Evolutionary conservation across 2,113 vertebrate genomes (phyloP).

Genomic region (Picathartes gymnocephalus): DNA sequence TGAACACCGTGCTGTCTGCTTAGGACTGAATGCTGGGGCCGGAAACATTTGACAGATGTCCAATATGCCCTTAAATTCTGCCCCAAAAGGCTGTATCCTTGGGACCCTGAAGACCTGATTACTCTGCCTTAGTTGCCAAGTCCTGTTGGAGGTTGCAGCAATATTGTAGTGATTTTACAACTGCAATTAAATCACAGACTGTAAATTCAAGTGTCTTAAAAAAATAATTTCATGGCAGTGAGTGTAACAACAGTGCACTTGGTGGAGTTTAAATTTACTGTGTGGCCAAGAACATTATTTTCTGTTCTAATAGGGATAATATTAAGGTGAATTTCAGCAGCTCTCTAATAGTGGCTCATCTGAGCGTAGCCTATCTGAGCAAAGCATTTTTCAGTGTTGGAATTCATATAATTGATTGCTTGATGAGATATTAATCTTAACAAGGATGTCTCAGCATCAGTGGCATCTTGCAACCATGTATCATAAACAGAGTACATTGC

Average conservation of each 20-base stretch:
- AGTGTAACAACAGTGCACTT: not conserved
- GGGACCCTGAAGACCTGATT: not conserved
- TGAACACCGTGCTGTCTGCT: not conserved
- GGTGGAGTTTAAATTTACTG: not conserved
- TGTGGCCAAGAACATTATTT: not conserved
- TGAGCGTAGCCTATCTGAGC: not conserved
- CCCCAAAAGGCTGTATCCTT: not conserved
- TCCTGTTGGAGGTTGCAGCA: not conserved
- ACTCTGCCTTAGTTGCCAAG: not conserved
- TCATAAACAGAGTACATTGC: not conserved
- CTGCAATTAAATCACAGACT: not conserved
- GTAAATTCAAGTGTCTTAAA: not conserved
- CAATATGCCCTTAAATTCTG: not conserved
- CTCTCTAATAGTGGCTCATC: not conserved
- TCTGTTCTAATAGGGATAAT: not conserved
- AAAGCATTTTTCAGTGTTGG: not conserved
- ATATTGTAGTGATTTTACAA: not conserved
- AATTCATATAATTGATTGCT: not conserved
- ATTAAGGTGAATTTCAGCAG: not conserved
- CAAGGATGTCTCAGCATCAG: not conserved
- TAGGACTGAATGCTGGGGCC: not conserved
- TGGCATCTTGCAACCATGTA: not conserved
- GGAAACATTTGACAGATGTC: not conserved
- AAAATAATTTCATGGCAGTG: not conserved
- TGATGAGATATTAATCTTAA: not conserved